phyloP scores from a whole-genome alignment of 2,797 vertebrate genomes.

The Toxotes lorentzi region DNA sequence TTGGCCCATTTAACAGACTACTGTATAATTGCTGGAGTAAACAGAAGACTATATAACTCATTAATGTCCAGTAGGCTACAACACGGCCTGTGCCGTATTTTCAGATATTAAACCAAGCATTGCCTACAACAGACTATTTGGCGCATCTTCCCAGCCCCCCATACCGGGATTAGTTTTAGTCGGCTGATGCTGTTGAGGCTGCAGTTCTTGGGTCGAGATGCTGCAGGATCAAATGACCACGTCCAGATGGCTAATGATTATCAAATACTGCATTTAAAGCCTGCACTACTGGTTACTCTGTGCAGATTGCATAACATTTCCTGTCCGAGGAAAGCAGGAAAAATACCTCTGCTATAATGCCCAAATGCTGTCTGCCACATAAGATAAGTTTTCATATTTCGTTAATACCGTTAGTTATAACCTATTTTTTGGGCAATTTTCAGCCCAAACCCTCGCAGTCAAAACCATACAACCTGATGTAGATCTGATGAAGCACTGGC shows the following conservation, averaged over 20 bases:
- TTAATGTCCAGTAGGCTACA: background rate
- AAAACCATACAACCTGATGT: conserved; percentile 76
- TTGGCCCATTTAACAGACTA: background rate
- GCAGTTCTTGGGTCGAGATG: conserved; percentile 75
- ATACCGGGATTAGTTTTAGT: conserved; percentile 72
- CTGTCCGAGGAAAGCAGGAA: conserved; percentile 14
- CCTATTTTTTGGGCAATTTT: background rate
- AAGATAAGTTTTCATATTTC: background rate
- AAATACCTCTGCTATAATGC: conserved; percentile 47
- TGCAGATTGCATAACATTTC: conserved; percentile 60
- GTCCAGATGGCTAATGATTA: conserved; percentile 87
- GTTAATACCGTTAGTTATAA: background rate
- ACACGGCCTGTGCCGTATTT: conserved; percentile 25
- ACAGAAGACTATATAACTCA: background rate
- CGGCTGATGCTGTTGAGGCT: conserved; percentile 74
- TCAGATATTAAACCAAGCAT: conserved; percentile 31
- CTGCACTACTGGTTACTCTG: conserved; percentile 35
- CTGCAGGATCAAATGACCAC: conserved; percentile 85
- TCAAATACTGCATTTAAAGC: conserved; percentile 74
- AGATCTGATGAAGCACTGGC: conserved; percentile 25
- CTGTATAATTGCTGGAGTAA: conserved; percentile 1
- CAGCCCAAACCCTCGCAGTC: background rate
- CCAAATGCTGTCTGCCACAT: background rate
- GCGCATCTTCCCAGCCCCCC: conserved; percentile 42
- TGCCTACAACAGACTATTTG: conserved; percentile 25